Evolutionary conservation across 2,113 vertebrate species (phyloP).

Genomic region (Bolborhynchus lineola): DNA sequence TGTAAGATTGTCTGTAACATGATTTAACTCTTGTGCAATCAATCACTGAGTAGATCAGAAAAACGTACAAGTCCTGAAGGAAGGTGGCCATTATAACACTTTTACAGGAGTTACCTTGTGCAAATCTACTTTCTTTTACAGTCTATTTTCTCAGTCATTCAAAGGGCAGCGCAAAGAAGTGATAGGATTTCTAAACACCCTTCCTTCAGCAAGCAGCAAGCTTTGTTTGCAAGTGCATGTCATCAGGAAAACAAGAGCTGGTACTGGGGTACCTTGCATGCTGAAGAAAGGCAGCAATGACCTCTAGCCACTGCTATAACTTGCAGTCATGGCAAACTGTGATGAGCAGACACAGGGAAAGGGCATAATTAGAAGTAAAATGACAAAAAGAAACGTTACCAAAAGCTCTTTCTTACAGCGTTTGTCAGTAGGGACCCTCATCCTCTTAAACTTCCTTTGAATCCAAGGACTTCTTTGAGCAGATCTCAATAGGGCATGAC

Average conservation of each 20-base stretch:
- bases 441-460: neutral
- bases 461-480: neutral
- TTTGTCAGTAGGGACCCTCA: neutral
- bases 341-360: neutral
- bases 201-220: neutral
- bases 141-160: neutral
- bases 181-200: neutral
- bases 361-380: neutral
- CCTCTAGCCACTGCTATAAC: neutral
- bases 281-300: neutral
- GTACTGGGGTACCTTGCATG: neutral
- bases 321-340: neutral
- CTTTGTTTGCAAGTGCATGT: neutral
- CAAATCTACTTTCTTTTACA: neutral
- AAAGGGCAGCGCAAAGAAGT: neutral
- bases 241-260: neutral
- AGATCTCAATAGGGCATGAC: neutral
- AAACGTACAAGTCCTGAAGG: neutral
- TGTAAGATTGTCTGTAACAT: fast-evolving
- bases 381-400: neutral
- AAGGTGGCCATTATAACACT: fast-evolving
- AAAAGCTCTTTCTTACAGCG: neutral
- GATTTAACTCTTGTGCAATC: neutral
- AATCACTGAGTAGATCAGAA: neutral
- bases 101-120: neutral